These are phyloP conservation scores for Lucinisca nassula DNA, from an alignment of 2,888 invertebrate species.

Conservation along the genomic window DNA sequence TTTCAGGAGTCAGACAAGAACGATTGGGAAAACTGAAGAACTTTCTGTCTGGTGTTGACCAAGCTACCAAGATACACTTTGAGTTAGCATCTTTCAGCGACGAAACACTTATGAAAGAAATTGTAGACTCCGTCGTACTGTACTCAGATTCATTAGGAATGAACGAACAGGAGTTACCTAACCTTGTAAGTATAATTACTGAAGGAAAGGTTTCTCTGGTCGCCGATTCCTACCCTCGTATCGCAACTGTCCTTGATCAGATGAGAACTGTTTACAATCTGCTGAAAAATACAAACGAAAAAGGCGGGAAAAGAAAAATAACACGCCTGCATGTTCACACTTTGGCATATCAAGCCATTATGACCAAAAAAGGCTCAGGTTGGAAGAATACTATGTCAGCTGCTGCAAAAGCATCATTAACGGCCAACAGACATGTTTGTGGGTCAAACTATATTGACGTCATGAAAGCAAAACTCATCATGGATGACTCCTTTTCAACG, in stretches of 20 bases:
- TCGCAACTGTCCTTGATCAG: constrained; percentile 94
- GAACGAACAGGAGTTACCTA: constrained; percentile 96
- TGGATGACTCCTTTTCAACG: constrained; percentile 95
- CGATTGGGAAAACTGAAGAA: constrained; percentile 91
- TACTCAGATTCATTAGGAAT: constrained; percentile 95
- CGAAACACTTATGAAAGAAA: constrained; percentile 91
- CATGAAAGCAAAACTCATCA: constrained; percentile 91
- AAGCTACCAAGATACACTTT: constrained; percentile 92
- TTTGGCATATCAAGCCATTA: constrained; percentile 95
- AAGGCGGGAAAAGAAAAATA: constrained; percentile 89
- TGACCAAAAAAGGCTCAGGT: constrained; percentile 90
- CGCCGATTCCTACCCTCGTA: constrained; percentile 93
- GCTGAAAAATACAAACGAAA: constrained; percentile 75
- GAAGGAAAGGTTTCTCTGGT: constrained; percentile 92
- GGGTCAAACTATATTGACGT: constrained; percentile 90
- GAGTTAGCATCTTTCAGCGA: constrained; percentile 96
- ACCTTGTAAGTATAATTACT: constrained; percentile 92
- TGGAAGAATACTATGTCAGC: constrained; percentile 95
- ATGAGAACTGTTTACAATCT: constrained; percentile 92
- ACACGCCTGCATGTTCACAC: constrained; percentile 95
- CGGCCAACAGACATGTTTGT: constrained; percentile 95
- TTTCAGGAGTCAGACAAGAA: constrained; percentile 90
- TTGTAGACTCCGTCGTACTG: constrained; percentile 92
- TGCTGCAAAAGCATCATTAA: constrained; percentile 94
- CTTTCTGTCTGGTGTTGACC: constrained; percentile 91